phyloP scores from a whole-genome alignment of 2,113 vertebrate species.

The Takifugu flavidus region DNA sequence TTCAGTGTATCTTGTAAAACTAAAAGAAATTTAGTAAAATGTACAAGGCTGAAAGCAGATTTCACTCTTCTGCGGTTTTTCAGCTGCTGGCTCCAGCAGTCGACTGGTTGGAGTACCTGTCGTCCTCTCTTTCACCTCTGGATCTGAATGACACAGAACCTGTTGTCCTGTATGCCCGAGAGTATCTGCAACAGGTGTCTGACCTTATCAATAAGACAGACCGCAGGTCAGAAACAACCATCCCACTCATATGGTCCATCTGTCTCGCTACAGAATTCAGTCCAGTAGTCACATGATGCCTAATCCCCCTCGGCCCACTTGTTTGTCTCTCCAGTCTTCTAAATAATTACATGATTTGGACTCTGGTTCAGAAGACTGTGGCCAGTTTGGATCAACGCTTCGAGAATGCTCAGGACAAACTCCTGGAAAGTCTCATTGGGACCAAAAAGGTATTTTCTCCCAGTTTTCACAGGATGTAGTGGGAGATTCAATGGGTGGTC shows the following conservation, averaged over 20 bases:
- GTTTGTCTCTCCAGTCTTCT: constrained; percentile 73
- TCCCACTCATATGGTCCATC: background rate
- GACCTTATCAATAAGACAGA: constrained; percentile 90
- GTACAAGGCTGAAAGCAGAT: background rate
- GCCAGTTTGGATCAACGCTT: constrained; percentile 92
- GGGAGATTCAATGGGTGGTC: too few species aligned
- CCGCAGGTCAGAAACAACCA: constrained; percentile 69
- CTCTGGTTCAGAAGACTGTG: constrained; percentile 90
- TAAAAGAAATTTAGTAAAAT: background rate
- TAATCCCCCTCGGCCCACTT: background rate
- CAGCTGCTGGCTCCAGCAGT: constrained; percentile 82
- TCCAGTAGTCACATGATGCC: too few species aligned
- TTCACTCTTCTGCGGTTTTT: constrained; percentile 3
- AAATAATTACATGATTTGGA: constrained; percentile 99
- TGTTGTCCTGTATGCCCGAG: constrained; percentile 87
- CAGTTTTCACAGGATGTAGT: background rate
- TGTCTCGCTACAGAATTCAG: background rate
- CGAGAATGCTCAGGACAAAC: constrained; percentile 92
- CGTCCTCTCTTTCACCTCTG: constrained; percentile 83
- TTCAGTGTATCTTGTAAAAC: too few species aligned
- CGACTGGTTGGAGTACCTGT: constrained; percentile 92
- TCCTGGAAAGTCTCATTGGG: constrained; percentile 91
- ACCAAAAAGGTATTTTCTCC: constrained; percentile 85
- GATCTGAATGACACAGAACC: constrained; percentile 86
- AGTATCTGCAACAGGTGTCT: constrained; percentile 91